Evolutionary conservation across 2,888 invertebrate species (phyloP).

Genomic region (Xestia sexstrigata): DNA sequence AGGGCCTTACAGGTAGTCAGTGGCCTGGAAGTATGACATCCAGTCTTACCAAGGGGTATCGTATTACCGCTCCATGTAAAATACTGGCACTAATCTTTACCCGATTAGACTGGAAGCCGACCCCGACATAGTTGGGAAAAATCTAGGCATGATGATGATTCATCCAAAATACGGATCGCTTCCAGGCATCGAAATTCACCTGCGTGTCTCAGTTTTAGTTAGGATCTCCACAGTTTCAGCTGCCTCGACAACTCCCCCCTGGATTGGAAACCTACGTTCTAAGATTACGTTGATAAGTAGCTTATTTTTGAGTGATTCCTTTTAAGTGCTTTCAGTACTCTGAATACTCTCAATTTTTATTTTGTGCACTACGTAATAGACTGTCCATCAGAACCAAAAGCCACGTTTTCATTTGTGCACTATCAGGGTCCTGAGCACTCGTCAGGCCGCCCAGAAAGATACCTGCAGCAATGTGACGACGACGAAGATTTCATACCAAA

Average conservation of each 20-base stretch:
- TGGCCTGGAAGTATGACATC: too few species aligned
- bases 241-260: not conserved
- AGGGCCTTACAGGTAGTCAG: too few species aligned
- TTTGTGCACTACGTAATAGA: not conserved
- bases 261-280: not conserved
- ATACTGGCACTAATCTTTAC: too few species aligned
- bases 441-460: conserved; percentile 93
- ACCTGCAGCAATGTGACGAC: conserved; percentile 91
- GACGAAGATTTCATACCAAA: conserved; percentile 92
- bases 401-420: not conserved
- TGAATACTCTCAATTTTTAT: not conserved
- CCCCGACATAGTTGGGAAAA: too few species aligned
- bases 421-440: conserved; percentile 93
- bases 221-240: not conserved
- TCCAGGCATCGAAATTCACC: not conserved
- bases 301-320: not conserved
- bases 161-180: not conserved
- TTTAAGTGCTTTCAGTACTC: not conserved
- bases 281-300: not conserved
- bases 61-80: too few species aligned
- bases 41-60: too few species aligned
- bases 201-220: not conserved
- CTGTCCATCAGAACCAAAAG: conserved; percentile 7
- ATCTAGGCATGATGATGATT: too few species aligned
- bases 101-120: too few species aligned